Evolutionary conservation across 2,113 vertebrate genomes (phyloP).

Genomic region (Rhizomys pruinosus): DNA sequence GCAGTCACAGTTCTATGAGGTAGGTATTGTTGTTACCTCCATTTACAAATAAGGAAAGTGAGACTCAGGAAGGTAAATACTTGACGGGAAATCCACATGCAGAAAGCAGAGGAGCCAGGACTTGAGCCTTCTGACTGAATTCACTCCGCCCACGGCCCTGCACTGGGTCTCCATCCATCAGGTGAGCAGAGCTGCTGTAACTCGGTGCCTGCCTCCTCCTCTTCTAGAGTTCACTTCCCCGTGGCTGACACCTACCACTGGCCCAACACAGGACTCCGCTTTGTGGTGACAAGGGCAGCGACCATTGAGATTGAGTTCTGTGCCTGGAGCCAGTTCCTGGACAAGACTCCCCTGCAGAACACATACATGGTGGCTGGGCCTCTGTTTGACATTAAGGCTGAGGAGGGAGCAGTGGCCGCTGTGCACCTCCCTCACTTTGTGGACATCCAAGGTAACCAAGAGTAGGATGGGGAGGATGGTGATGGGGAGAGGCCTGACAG

Average conservation of each 20-base stretch:
- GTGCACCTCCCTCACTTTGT: constrained; percentile 71
- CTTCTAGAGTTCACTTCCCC: constrained; percentile 57
- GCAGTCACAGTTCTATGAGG: too few relatives aligned
- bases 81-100: neutral
- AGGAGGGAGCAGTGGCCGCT: accelerated
- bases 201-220: neutral
- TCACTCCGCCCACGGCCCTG: too few relatives aligned
- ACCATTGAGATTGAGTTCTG: constrained; percentile 17
- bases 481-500: neutral
- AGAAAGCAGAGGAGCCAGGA: neutral
- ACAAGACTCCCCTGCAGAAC: accelerated
- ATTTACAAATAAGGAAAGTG: neutral
- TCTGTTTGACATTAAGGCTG: constrained; percentile 68
- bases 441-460: constrained; percentile 62
- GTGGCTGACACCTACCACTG: constrained; percentile 32
- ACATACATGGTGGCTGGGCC: constrained; percentile 39
- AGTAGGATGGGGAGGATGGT: accelerated
- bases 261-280: constrained; percentile 26
- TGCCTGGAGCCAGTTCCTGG: constrained; percentile 47
- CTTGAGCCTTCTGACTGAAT: neutral
- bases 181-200: neutral
- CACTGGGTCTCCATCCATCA: neutral
- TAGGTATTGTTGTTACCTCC: neutral
- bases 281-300: constrained; percentile 42
- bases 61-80: neutral